These are phyloP conservation scores for Periphyllus acericola DNA, from an alignment of 2,888 invertebrate species.

Conservation along the genomic window DNA sequence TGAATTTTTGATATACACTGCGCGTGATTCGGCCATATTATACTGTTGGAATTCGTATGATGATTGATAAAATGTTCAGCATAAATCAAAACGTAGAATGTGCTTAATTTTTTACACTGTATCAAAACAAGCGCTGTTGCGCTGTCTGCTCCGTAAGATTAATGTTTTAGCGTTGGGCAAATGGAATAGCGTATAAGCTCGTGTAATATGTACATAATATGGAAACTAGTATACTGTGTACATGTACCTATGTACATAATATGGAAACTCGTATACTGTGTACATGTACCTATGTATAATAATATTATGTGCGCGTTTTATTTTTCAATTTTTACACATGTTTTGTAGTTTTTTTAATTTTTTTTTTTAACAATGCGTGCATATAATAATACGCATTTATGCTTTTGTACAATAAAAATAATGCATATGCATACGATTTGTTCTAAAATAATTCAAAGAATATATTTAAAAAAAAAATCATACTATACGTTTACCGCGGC, in stretches of 20 bases:
- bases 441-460: too few species aligned
- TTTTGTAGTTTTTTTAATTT: background rate
- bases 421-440: too few species aligned
- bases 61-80: constrained; percentile 38
- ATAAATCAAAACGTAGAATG: constrained; percentile 29
- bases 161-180: constrained; percentile 16
- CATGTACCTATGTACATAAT: too few species aligned
- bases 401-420: too few species aligned
- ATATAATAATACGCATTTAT: too few species aligned
- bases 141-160: constrained; percentile 25
- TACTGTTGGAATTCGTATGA: constrained; percentile 6
- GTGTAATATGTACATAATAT: background rate
- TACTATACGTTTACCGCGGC: too few species aligned
- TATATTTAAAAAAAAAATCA: too few species aligned
- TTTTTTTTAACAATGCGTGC: background rate
- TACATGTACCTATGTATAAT: too few species aligned
- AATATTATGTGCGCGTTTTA: background rate
- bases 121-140: constrained; percentile 17
- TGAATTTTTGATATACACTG: constrained; percentile 17
- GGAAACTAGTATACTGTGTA: too few species aligned
- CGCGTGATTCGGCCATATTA: background rate
- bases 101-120: constrained; percentile 21
- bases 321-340: background rate
- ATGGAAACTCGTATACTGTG: background rate
- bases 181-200: constrained; percentile 15